These are phyloP conservation scores for Acromyrmex charruanus DNA, from an alignment of 1,140 invertebrate genomes.

Conservation along the genomic window DNA sequence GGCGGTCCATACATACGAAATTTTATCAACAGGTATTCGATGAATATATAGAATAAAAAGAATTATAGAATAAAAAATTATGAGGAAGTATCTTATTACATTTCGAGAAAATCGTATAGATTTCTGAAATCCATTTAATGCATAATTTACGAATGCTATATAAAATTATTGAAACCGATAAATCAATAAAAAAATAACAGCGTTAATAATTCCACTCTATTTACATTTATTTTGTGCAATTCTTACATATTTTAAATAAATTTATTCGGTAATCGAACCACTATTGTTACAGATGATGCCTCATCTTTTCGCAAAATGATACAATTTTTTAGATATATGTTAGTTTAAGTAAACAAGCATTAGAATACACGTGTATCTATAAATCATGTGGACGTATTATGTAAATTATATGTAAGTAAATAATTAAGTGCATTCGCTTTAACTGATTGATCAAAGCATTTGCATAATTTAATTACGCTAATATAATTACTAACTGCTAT, in stretches of 20 bases:
- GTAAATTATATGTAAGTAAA: slow-evolving; percentile 16
- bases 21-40: slow-evolving; percentile 42
- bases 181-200: background rate
- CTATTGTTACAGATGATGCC: background rate
- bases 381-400: background rate
- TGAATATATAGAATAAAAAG: too few species aligned
- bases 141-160: background rate
- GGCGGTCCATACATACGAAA: slow-evolving; percentile 18
- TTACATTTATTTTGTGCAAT: background rate
- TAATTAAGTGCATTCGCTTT: slow-evolving; percentile 43
- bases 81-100: background rate
- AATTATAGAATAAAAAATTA: slow-evolving; percentile 43
- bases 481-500: slow-evolving; percentile 58
- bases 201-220: background rate
- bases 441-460: slow-evolving; percentile 55
- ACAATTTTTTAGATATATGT: background rate
- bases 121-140: background rate
- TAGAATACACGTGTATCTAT: background rate
- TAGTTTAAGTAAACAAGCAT: background rate
- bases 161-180: background rate
- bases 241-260: background rate
- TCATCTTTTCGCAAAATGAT: background rate
- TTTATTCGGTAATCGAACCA: background rate
- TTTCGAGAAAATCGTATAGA: background rate
- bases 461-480: slow-evolving; percentile 57